Conservation (phyloP, 2,797 vertebrate species). For the Poeciliopsis gracilis region DNA sequence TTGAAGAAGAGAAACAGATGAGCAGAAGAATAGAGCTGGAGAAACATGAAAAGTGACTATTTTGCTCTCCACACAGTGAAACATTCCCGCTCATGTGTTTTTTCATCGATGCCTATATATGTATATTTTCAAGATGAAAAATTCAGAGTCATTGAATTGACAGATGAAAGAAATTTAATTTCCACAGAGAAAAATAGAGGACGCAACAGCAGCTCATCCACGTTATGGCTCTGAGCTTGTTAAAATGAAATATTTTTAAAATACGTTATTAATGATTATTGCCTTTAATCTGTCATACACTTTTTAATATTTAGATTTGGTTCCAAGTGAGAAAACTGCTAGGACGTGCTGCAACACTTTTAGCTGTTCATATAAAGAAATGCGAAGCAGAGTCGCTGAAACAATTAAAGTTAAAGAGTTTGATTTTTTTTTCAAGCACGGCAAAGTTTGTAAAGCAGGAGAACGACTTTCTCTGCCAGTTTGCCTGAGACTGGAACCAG, state of each 20-base stretch:
- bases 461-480: neutral
- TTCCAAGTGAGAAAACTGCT: neutral
- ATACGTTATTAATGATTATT: neutral
- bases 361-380: neutral
- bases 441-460: neutral
- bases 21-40: slow-evolving; percentile 34
- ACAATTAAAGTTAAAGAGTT: neutral
- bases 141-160: neutral
- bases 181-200: neutral
- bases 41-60: slow-evolving; percentile 25
- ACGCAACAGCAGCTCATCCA: neutral
- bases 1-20: slow-evolving; percentile 53
- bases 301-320: neutral
- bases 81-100: slow-evolving; percentile 53
- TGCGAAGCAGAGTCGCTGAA: neutral
- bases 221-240: neutral
- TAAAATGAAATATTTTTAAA: neutral
- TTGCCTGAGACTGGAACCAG: neutral
- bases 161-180: neutral
- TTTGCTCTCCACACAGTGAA: slow-evolving; percentile 28
- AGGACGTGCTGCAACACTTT: neutral
- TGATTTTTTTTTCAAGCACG: neutral
- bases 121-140: neutral
- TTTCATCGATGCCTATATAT: neutral
- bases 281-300: neutral